These are phyloP conservation scores for Ia io DNA, from an alignment of 2,113 vertebrate genomes.

Conservation along the genomic window DNA sequence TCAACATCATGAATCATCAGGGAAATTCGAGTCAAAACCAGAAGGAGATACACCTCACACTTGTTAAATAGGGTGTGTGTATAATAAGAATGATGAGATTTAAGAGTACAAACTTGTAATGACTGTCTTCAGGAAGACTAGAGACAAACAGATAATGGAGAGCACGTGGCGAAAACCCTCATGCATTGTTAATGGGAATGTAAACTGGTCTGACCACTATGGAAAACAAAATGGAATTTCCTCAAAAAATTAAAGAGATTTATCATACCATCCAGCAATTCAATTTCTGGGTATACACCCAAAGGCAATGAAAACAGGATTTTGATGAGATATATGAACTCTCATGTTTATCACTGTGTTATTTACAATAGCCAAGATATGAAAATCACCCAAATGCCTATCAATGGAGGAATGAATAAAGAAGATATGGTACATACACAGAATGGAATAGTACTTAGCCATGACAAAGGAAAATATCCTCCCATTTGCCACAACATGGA, in stretches of 20 bases:
- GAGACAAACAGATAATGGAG: not conserved
- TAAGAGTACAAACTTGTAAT: too few species aligned
- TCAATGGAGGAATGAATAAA: not conserved
- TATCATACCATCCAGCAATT: not conserved
- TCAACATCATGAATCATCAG: not conserved
- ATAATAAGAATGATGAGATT: too few species aligned
- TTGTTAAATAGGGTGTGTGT: too few species aligned
- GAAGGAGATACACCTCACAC: not conserved
- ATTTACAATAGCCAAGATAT: not conserved
- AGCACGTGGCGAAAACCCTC: not conserved
- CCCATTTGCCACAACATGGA: not conserved
- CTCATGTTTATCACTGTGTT: not conserved
- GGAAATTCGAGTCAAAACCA: not conserved
- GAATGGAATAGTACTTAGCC: not conserved
- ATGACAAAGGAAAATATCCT: not conserved
- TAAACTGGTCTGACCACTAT: not conserved
- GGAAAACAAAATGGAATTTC: not conserved
- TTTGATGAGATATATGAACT: not conserved
- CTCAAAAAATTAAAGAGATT: not conserved
- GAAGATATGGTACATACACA: not conserved
- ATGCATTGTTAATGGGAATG: not conserved
- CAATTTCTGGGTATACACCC: not conserved
- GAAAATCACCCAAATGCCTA: not conserved
- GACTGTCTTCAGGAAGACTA: not conserved
- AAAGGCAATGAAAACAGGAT: not conserved